Conservation (phyloP, 2,113 vertebrate species). For the Python bivittatus region DNA sequence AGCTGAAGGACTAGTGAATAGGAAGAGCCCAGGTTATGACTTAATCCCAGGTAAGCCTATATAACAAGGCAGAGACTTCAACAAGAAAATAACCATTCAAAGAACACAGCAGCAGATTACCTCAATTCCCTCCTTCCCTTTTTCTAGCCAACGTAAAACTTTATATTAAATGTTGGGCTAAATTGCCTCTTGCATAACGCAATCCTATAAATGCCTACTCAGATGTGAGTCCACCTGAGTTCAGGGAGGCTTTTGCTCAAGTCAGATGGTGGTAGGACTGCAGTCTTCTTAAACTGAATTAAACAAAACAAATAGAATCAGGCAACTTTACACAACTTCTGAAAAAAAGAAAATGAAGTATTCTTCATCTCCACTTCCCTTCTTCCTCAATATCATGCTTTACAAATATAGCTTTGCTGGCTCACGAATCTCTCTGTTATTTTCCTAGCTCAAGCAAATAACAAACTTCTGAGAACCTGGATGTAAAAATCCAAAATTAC, state of each 20-base stretch:
- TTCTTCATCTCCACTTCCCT: background rate
- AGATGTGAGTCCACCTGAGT: background rate
- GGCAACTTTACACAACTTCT: background rate
- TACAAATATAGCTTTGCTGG: background rate
- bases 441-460: background rate
- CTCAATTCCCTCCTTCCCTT: background rate
- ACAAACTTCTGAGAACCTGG: background rate
- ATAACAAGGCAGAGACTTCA: background rate
- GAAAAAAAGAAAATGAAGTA: background rate
- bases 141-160: background rate
- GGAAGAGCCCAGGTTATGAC: background rate
- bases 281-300: background rate
- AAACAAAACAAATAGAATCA: background rate
- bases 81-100: background rate
- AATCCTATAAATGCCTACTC: background rate
- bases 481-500: too few relatives aligned
- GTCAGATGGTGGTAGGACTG: background rate
- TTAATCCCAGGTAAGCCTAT: background rate
- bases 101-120: background rate
- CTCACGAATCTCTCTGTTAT: background rate
- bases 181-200: background rate
- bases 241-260: background rate
- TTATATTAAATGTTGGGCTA: background rate
- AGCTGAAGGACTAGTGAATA: background rate
- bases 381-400: background rate